Conservation (phyloP, 2,113 vertebrate species). For the Anhinga anhinga region DNA sequence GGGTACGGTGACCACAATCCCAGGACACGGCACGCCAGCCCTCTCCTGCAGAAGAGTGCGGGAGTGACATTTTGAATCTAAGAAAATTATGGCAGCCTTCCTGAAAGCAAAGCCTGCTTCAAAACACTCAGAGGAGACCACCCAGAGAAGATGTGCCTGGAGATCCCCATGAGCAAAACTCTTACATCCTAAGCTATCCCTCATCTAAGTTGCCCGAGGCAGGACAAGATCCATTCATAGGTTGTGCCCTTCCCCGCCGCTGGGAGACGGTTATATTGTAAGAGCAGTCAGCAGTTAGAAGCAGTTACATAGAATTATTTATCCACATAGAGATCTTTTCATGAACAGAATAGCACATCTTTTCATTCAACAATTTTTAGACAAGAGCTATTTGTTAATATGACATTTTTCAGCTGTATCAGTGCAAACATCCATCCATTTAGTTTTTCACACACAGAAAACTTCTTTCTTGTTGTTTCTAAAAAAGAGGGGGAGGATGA, state of each 20-base stretch:
- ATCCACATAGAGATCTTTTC: constrained; percentile 46
- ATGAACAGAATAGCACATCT: constrained; percentile 48
- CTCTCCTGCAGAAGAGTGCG: neutral
- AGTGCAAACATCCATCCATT: constrained; percentile 42
- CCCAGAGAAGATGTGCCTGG: neutral
- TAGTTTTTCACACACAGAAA: constrained; percentile 23
- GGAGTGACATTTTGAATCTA: neutral
- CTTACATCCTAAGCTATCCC: neutral
- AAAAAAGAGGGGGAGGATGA: neutral
- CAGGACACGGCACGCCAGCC: neutral
- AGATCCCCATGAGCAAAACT: neutral
- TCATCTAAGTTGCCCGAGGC: constrained; percentile 36
- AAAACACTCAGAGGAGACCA: constrained; percentile 9
- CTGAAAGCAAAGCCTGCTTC: constrained; percentile 8
- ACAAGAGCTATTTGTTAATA: constrained; percentile 58
- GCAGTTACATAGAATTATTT: constrained; percentile 36
- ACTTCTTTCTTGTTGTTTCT: neutral
- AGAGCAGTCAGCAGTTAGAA: constrained; percentile 36
- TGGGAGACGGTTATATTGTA: neutral
- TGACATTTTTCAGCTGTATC: constrained; percentile 37
- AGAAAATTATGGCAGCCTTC: constrained; percentile 7
- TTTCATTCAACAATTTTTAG: constrained; percentile 49
- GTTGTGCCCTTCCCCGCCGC: constrained; percentile 17
- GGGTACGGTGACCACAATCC: neutral
- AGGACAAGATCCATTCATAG: constrained; percentile 12